Evolutionary conservation across 2,888 invertebrate species (phyloP), one percentile per base, ranked within the genome.

Genomic region (Meloe dianella): DNA sequence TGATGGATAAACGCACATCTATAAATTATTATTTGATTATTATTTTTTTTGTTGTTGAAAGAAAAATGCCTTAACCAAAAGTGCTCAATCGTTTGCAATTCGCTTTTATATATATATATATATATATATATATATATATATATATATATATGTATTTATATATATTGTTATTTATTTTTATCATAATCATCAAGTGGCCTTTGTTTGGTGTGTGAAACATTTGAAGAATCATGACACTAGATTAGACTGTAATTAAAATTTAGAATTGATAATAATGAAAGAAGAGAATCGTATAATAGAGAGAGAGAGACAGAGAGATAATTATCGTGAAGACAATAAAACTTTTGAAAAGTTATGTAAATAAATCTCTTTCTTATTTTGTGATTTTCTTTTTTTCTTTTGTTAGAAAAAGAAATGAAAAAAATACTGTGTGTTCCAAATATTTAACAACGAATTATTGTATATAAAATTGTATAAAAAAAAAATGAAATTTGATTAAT

Each of bases 391-490:
- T 32, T 47, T 20, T 47, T 47, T 9, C 3, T 17, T 41, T 41
- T 41, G 41, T 41, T 41, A 41, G n/a, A 41, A 41, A 10, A 38
- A 38, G 4, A 4, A 14, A 74, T 71, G 27, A 27, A 70, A 20
- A 35, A 71, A 74, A 66, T 71, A 66, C n/a, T 75, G 78, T 77
- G 77, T 77, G 77, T 73, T 75, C 74, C 62, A 64, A 71, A 74
- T 71, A 72, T 65, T 75, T 78, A 79, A 79, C 79, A 78, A 78
- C 75, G 76, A 79, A 79, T 75, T 75, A 75, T 66, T 79, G 79
- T 80, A 79, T 73, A 80, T 80, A 80, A 74, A 75, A 47, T 47
- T 79, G 78, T 79, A 78, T 78, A 78, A 76, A 77, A n/a, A n/a
- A n/a, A n/a, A n/a, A n/a, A n/a, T n/a, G n/a, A n/a, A n/a, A n/a